Evolutionary conservation across 2,888 invertebrate species (phyloP).

Genomic region (Chrysolina oricalcia): DNA sequence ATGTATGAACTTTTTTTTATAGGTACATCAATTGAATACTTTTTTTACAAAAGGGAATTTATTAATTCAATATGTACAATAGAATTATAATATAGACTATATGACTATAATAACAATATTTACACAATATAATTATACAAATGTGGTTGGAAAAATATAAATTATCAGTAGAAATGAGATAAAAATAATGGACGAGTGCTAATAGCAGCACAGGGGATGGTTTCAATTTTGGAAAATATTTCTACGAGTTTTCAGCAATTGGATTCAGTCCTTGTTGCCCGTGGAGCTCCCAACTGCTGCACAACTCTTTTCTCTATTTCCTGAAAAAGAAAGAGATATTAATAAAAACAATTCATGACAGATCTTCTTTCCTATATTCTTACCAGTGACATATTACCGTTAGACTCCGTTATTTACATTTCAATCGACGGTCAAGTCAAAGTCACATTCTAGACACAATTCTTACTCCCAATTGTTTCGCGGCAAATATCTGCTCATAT

Average conservation of each 20-base stretch:
- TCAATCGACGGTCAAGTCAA: too few relatives aligned
- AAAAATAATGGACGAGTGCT: constrained; percentile 65
- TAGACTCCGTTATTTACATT: too few relatives aligned
- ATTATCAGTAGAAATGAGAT: constrained; percentile 57
- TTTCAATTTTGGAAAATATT: constrained; percentile 35
- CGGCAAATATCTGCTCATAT: too few relatives aligned
- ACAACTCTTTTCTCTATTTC: constrained; percentile 72
- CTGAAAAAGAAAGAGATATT: constrained; percentile 61
- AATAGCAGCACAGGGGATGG: constrained; percentile 61
- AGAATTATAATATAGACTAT: constrained; percentile 70
- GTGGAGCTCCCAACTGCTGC: constrained; percentile 70
- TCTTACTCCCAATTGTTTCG: too few relatives aligned
- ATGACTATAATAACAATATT: constrained; percentile 71
- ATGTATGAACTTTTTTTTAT: background rate
- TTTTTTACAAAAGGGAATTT: constrained; percentile 57
- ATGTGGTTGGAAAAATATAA: constrained; percentile 61
- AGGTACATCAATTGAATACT: background rate
- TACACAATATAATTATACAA: constrained; percentile 64
- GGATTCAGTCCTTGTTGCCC: constrained; percentile 70
- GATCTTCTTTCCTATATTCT: background rate
- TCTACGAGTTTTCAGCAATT: constrained; percentile 62
- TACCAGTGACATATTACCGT: too few relatives aligned
- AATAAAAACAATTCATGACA: background rate
- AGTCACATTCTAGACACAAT: too few relatives aligned
- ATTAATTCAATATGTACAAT: constrained; percentile 63